phyloP scores from a whole-genome alignment of 92 coral and sea anemone species.

The Porites rus region DNA sequence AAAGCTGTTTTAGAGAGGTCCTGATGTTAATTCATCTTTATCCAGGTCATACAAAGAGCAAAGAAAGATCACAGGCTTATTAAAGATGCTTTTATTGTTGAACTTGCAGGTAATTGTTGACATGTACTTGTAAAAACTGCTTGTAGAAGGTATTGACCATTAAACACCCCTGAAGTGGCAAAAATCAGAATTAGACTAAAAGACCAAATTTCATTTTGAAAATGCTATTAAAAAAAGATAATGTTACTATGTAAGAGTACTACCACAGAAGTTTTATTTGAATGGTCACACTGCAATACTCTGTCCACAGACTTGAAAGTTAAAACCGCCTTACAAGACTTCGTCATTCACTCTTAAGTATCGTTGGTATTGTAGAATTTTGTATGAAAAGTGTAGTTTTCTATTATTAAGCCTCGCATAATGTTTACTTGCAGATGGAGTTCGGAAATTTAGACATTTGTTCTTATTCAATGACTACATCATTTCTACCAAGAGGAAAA shows the following conservation, averaged over 20 bases:
- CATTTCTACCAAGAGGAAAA: constrained; percentile 88
- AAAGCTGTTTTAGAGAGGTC: too few species aligned
- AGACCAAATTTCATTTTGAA: too few species aligned
- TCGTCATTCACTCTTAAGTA: too few species aligned
- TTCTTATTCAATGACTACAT: constrained; percentile 93
- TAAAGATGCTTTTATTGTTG: constrained; percentile 95
- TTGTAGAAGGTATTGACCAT: too few species aligned
- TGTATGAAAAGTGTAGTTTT: neutral
- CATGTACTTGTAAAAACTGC: neutral
- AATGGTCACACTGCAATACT: too few species aligned
- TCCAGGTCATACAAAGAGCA: constrained; percentile 61
- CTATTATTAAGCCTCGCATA: neutral
- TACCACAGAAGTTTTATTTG: too few species aligned
- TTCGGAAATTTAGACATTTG: constrained; percentile 92
- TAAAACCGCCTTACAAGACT: too few species aligned
- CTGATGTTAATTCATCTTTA: neutral
- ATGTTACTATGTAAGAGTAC: too few species aligned
- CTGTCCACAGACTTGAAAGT: too few species aligned
- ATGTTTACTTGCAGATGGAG: constrained; percentile 80
- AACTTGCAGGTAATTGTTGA: constrained; percentile 78
- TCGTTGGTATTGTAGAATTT: neutral
- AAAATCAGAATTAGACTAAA: too few species aligned
- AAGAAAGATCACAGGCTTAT: constrained; percentile 88
- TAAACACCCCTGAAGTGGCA: too few species aligned
- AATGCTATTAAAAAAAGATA: too few species aligned